Evolutionary conservation across 2,797 vertebrate genomes (phyloP).

Genomic region (Cuculus canorus): DNA sequence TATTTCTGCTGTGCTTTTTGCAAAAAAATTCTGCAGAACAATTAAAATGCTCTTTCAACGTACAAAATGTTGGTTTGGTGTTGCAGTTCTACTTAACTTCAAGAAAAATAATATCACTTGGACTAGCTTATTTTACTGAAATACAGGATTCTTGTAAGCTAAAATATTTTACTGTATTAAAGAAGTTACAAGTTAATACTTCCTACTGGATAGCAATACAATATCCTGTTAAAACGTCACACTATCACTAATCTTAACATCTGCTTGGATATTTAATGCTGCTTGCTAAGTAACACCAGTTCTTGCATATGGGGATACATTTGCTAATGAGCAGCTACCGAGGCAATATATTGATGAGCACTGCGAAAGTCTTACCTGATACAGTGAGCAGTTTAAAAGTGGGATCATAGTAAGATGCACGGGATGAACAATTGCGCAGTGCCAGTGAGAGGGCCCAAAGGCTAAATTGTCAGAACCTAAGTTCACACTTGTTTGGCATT

Average conservation of each 20-base stretch:
- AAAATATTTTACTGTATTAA: background rate
- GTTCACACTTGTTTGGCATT: background rate
- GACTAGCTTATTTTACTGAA: background rate
- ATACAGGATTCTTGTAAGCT: background rate
- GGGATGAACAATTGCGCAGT: background rate
- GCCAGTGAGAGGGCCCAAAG: background rate
- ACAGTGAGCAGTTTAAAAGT: background rate
- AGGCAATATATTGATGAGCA: background rate
- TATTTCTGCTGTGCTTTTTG: fast-evolving
- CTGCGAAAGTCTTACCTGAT: background rate
- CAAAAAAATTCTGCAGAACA: background rate
- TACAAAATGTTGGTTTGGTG: background rate
- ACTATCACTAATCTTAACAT: background rate
- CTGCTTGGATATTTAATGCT: background rate
- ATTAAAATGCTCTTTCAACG: background rate
- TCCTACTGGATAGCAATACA: background rate
- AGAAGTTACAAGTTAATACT: background rate
- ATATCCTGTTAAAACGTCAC: background rate
- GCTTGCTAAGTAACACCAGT: background rate
- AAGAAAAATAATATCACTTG: background rate
- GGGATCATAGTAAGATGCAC: fast-evolving
- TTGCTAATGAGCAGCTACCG: background rate
- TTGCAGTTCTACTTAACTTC: background rate
- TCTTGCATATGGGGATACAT: background rate
- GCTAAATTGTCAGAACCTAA: background rate